phyloP scores from a whole-genome alignment of 2,888 invertebrate genomes.

The Nomada ruficornis region DNA sequence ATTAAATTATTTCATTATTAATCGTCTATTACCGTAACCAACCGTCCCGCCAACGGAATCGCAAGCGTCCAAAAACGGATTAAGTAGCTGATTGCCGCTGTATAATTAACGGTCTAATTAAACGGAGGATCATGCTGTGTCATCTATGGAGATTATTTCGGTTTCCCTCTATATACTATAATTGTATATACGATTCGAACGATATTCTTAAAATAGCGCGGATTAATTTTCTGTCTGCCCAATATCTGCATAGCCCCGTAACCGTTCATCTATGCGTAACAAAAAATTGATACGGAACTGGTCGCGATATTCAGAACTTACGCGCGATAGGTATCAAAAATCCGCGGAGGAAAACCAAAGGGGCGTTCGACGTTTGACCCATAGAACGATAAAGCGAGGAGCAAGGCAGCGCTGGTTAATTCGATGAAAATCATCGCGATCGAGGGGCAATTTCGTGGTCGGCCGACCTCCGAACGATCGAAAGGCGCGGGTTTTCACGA shows the following conservation, averaged over 20 bases:
- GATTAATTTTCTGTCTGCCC: too few species aligned
- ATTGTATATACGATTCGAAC: neutral
- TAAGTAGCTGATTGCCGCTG: constrained; percentile 49
- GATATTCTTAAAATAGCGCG: neutral
- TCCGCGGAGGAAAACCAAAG: neutral
- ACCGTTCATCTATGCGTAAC: too few species aligned
- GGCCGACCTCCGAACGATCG: constrained; percentile 28
- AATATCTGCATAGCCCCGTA: neutral
- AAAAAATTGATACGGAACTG: neutral
- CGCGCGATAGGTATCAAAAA: too few species aligned
- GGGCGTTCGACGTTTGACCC: neutral
- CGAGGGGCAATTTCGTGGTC: constrained; percentile 27
- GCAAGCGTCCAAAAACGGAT: constrained; percentile 28
- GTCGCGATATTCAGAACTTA: too few species aligned
- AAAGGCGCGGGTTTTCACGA: constrained; percentile 58
- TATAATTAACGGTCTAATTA: constrained; percentile 53
- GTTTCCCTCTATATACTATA: neutral
- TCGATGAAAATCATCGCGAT: constrained; percentile 29
- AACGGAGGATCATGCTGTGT: constrained; percentile 34
- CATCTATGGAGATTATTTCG: constrained; percentile 13
- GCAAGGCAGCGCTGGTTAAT: constrained; percentile 17
- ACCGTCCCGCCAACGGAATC: constrained; percentile 21
- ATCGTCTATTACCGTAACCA: constrained; percentile 42
- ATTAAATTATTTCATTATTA: constrained; percentile 60
- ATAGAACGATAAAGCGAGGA: neutral